Base-by-base conservation (phyloP, 1,140 invertebrate species). In the Scaptomyza montana region DNA sequence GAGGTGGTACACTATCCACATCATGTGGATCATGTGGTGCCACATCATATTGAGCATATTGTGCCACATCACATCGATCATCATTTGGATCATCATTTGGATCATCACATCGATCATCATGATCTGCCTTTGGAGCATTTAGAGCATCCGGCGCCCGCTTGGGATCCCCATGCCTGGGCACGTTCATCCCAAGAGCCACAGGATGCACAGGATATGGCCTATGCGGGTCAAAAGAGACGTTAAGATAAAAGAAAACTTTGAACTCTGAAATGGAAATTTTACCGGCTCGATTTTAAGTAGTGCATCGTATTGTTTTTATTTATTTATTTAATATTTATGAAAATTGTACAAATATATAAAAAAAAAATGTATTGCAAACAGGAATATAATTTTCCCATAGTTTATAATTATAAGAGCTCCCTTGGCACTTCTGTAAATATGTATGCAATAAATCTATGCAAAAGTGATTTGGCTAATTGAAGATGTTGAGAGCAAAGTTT, bases 1-100 rank as follows among this genome's bases (percentile, higher is more conserved):
- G 96, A 97, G 93, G 96, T 97, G 13, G 94, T 97, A 33, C 96
- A 97, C 90, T 96, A 96, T 79, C 96, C 96, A n/a, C 95, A 96
- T 68, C 80, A 90, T 13, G 79, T 95, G 61, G 95, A 91, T 3
- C 90, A 91, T 61, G 77, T 89, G 41, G 87, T 84, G n/a, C 82
- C 82, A 1, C 86, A 90, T 28, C 82, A 91, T 46, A 80, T 96
- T 70, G 95, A 92, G 65, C 90, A 92, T 57, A 73, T 90, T 9
- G 89, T 89, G 13, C 82, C 89, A 2, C 86, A 91, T 12, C 90
- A 91, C 33, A 80, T 89, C 8, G 87, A 95, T 65, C 95, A 96
- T 46, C 79, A 81, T 57, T 93, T 96, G 2, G 94, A 95, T 57
- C 95, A 95, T 68, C 89, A 89, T 55, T 49, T 90, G 47, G 90